These are phyloP conservation scores for Lasius platythorax DNA, from an alignment of 2,888 invertebrate genomes.

Conservation along the genomic window DNA sequence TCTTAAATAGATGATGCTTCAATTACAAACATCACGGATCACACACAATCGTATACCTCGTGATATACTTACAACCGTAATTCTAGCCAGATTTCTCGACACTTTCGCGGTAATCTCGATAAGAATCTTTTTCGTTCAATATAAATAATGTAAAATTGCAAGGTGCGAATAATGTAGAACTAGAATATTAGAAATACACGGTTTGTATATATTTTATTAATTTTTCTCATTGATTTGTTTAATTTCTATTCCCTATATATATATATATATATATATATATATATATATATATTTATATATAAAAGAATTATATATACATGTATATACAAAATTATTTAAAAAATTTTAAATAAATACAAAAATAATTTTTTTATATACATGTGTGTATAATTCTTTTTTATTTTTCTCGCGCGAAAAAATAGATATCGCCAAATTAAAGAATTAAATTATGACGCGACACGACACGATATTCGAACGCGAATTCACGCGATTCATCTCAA, in stretches of 20 bases:
- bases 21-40: conserved; percentile 25
- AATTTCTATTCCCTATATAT: neutral
- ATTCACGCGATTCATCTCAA: neutral
- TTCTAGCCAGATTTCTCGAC: neutral
- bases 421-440: neutral
- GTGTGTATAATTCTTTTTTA: neutral
- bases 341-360: neutral
- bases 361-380: neutral
- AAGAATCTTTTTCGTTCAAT: neutral
- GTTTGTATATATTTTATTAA: neutral
- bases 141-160: neutral
- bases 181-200: neutral
- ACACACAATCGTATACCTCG: neutral
- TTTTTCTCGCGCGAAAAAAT: neutral
- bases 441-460: neutral
- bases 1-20: conserved; percentile 18
- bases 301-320: too few relatives aligned
- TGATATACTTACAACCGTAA: neutral
- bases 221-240: neutral
- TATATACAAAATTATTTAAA: too few relatives aligned
- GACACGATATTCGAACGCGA: neutral
- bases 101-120: conserved; percentile 5
- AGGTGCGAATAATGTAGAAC: neutral
- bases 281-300: too few relatives aligned
- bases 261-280: too few relatives aligned